These are phyloP conservation scores for Tragulus kanchil DNA, from an alignment of 2,113 vertebrate species.

Conservation along the genomic window DNA sequence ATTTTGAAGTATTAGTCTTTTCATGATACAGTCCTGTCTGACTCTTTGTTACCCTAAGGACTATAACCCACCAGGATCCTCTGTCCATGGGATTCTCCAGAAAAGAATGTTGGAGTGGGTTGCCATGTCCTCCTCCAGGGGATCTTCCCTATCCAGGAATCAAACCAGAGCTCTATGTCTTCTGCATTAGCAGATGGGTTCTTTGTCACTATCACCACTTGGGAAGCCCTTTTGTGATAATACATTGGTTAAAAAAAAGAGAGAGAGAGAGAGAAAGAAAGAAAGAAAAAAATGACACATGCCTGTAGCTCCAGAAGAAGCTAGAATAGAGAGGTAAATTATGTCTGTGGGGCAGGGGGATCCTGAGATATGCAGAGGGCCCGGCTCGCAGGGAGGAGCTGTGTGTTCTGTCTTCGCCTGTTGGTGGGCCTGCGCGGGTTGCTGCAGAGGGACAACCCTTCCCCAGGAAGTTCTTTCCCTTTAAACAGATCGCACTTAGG, in stretches of 20 bases:
- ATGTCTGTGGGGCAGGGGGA: too few relatives aligned
- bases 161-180: too few relatives aligned
- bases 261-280: too few relatives aligned
- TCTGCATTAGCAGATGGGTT: too few relatives aligned
- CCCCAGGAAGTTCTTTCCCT: neutral
- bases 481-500: neutral
- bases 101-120: too few relatives aligned
- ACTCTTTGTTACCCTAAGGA: too few relatives aligned
- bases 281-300: neutral
- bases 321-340: neutral
- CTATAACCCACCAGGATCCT: too few relatives aligned
- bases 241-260: neutral
- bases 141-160: too few relatives aligned
- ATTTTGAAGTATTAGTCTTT: constrained; percentile 5
- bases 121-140: too few relatives aligned
- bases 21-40: neutral
- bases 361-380: neutral
- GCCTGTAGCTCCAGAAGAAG: neutral
- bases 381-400: rapidly evolving
- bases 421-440: rapidly evolving
- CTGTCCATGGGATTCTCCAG: too few relatives aligned
- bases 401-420: rapidly evolving
- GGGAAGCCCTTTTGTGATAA: neutral
- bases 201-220: too few relatives aligned
- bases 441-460: rapidly evolving